Percentiles rank a stretch among this genome's conserved stretches.
Evolutionary conservation across 2,888 invertebrate species (phyloP).

Genomic region (Ctena decussata): DNA sequence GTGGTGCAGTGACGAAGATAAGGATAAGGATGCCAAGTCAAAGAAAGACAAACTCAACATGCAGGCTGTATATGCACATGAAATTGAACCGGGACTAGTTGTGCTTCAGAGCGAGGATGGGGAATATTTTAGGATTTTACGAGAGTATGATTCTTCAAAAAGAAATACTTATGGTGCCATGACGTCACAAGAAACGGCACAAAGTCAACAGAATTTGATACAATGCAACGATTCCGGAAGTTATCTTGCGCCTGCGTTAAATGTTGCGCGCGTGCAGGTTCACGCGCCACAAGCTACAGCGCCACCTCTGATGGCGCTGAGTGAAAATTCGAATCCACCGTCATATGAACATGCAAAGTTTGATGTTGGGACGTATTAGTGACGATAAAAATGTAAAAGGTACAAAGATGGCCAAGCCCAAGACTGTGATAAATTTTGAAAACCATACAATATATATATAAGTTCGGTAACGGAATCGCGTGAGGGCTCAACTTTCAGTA

Average conservation of each 20-base stretch:
- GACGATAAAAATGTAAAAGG: too few species aligned
- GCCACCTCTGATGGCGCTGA: neutral
- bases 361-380: neutral
- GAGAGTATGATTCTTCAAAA: conserved; percentile 47
- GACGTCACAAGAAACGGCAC: neutral
- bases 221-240: neutral
- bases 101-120: conserved; percentile 68
- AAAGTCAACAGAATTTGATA: neutral
- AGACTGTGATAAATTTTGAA: too few species aligned
- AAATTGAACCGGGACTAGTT: conserved; percentile 66
- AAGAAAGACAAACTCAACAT: conserved; percentile 14
- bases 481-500: too few species aligned
- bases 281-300: neutral
- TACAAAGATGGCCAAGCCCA: too few species aligned
- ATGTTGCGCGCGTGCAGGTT: neutral
- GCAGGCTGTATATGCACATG: conserved; percentile 66
- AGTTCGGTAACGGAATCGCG: too few species aligned
- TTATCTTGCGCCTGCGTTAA: neutral
- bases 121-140: conserved; percentile 67
- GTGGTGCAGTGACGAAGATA: conserved; percentile 28
- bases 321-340: neutral
- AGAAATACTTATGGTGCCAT: neutral
- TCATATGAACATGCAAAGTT: neutral
- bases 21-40: neutral
- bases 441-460: too few species aligned